Conservation (phyloP, 2,888 invertebrate species). For the Cheiracanthium punctorium region DNA sequence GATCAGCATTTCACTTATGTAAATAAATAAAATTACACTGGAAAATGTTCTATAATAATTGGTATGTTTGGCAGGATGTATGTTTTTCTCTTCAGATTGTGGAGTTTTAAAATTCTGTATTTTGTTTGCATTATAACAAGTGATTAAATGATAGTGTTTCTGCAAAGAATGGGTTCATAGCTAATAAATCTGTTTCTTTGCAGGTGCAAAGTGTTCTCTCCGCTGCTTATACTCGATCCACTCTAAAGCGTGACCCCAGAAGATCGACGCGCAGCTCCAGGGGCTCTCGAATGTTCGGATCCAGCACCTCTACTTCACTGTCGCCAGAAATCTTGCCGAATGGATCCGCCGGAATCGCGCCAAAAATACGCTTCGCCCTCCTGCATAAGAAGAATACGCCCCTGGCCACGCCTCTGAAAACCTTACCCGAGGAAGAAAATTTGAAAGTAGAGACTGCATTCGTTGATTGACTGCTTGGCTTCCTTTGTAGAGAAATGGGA, state of each 20-base stretch:
- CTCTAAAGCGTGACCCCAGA: not conserved
- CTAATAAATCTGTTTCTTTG: too few relatives aligned
- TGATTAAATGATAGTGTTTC: too few relatives aligned
- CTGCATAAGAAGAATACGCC: slow-evolving; percentile 5
- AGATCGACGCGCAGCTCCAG: slow-evolving; percentile 4
- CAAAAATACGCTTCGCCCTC: not conserved
- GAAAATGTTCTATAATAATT: too few relatives aligned
- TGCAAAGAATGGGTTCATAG: too few relatives aligned
- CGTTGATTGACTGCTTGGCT: not conserved
- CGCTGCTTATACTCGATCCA: slow-evolving; percentile 35
- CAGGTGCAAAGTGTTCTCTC: slow-evolving; percentile 43
- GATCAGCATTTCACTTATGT: too few relatives aligned
- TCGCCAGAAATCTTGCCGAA: slow-evolving; percentile 4
- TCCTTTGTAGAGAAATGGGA: too few relatives aligned
- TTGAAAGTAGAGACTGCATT: slow-evolving; percentile 29
- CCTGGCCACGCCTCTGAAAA: not conserved
- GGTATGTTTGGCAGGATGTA: too few relatives aligned
- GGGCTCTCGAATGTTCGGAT: slow-evolving; percentile 27
- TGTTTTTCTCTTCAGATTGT: too few relatives aligned
- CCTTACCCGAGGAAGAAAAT: not conserved
- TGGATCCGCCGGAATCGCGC: not conserved
- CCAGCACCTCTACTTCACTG: slow-evolving; percentile 31
- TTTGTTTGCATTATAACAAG: too few relatives aligned
- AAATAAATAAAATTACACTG: too few relatives aligned
- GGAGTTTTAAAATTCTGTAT: too few relatives aligned